These are phyloP conservation scores for Excalfactoria chinensis DNA, from an alignment of 2,113 vertebrate species.

Conservation along the genomic window DNA sequence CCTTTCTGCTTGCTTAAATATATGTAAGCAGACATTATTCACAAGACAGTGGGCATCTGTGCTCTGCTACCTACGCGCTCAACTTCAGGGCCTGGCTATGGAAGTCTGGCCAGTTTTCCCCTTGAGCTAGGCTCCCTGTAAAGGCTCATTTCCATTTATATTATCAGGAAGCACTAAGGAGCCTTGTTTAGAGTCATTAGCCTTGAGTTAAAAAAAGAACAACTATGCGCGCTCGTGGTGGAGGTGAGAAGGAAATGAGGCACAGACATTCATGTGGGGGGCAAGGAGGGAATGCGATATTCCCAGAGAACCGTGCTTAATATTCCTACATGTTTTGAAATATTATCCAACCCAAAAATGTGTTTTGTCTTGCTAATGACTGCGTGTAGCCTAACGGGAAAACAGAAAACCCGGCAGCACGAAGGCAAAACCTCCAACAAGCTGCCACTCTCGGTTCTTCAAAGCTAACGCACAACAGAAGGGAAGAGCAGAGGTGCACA, in stretches of 20 bases:
- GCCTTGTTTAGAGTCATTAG: slow-evolving; percentile 47
- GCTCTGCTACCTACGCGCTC: neutral
- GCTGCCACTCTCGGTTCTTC: neutral
- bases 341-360: neutral
- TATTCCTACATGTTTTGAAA: slow-evolving; percentile 40
- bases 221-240: neutral
- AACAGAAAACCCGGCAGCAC: neutral
- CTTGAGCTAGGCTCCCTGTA: neutral
- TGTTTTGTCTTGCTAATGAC: slow-evolving; percentile 39
- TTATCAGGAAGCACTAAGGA: slow-evolving; percentile 37
- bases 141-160: slow-evolving; percentile 46
- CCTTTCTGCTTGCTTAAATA: neutral
- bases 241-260: slow-evolving; percentile 54
- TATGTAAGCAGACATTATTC: neutral
- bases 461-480: neutral
- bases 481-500: neutral
- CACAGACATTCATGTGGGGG: neutral
- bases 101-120: neutral
- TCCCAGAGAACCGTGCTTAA: neutral
- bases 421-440: neutral
- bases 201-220: neutral
- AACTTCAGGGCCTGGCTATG: neutral
- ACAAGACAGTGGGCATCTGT: neutral
- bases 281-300: neutral
- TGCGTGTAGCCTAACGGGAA: neutral